A percentile compares a stretch with the other conserved stretches of the same genome.
These are phyloP conservation scores for Peromyscus nudipes DNA, from an alignment of 2,797 vertebrate genomes.

Conservation along the genomic window DNA sequence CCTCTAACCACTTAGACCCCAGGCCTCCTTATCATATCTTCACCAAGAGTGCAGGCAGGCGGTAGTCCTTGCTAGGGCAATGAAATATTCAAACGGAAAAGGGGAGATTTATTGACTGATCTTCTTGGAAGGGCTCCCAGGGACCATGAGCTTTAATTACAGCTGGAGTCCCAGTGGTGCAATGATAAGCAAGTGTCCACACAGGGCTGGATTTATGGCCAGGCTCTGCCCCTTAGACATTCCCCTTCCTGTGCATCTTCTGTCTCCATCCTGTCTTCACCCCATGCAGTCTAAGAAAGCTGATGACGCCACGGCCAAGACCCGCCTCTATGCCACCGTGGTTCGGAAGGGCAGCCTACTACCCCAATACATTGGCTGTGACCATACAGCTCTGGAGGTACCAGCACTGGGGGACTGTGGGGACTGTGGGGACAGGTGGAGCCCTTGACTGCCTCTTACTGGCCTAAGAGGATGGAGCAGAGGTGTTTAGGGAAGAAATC, in stretches of 20 bases:
- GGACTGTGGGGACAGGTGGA: too few species aligned
- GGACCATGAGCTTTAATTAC: constrained; percentile 86
- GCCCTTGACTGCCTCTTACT: background rate
- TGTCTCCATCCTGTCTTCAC: background rate
- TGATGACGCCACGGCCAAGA: constrained; percentile 60
- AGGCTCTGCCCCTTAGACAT: constrained; percentile 35
- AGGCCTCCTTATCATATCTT: constrained; percentile 58
- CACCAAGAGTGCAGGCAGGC: background rate
- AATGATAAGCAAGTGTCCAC: constrained; percentile 39
- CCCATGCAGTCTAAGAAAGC: constrained; percentile 67
- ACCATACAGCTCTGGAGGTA: constrained; percentile 87
- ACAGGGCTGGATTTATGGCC: constrained; percentile 34
- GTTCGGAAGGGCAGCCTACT: constrained; percentile 84
- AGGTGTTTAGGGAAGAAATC: background rate
- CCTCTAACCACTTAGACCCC: background rate
- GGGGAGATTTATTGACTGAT: constrained; percentile 84
- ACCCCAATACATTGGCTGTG: constrained; percentile 77
- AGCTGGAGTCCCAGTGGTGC: constrained; percentile 60
- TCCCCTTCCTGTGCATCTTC: background rate
- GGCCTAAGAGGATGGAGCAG: background rate
- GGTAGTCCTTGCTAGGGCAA: background rate
- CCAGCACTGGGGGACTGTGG: background rate
- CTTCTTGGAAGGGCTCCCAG: constrained; percentile 79
- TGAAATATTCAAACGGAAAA: constrained; percentile 84
- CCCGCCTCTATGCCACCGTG: constrained; percentile 81